These are phyloP conservation scores for Ypsolopha sequella DNA, from an alignment of 2,888 invertebrate genomes.

Conservation along the genomic window DNA sequence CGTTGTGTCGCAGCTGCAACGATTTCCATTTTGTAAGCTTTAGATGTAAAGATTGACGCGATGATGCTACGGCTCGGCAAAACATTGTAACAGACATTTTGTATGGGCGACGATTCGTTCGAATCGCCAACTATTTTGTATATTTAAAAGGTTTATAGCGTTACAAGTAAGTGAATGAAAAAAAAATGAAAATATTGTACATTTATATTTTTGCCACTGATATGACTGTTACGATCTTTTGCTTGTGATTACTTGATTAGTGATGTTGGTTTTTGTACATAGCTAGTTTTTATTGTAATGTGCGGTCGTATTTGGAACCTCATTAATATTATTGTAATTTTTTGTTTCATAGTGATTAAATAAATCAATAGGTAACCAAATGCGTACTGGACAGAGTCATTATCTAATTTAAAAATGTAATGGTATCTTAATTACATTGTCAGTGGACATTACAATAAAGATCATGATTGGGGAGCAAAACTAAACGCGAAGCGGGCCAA, in stretches of 20 bases:
- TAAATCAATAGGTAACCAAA: constrained; percentile 24
- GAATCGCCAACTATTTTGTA: constrained; percentile 11
- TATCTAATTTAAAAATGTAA: constrained; percentile 30
- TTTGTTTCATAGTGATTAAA: constrained; percentile 13
- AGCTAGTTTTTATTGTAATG: constrained; percentile 16
- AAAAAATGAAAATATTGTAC: constrained; percentile 9
- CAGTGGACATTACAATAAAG: constrained; percentile 40
- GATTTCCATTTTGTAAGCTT: no score
- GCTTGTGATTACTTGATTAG: constrained; percentile 20
- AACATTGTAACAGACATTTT: constrained; percentile 17
- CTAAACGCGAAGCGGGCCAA: constrained; percentile 22
- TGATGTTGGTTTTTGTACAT: constrained; percentile 22
- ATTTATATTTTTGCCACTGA: constrained; percentile 9
- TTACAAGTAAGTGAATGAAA: constrained; percentile 2
- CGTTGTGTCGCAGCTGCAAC: no score
- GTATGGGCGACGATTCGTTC: constrained; percentile 1
- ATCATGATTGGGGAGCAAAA: constrained; percentile 55
- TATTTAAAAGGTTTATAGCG: constrained; percentile 10
- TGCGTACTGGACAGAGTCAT: constrained; percentile 32
- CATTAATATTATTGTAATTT: constrained; percentile 16
- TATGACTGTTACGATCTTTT: constrained; percentile 24
- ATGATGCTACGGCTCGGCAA: neutral
- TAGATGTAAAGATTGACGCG: no score
- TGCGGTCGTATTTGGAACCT: constrained; percentile 31
- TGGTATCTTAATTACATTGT: constrained; percentile 26